Base-by-base conservation (phyloP, 2,797 vertebrate species). In the Enteromius anoplus region DNA sequence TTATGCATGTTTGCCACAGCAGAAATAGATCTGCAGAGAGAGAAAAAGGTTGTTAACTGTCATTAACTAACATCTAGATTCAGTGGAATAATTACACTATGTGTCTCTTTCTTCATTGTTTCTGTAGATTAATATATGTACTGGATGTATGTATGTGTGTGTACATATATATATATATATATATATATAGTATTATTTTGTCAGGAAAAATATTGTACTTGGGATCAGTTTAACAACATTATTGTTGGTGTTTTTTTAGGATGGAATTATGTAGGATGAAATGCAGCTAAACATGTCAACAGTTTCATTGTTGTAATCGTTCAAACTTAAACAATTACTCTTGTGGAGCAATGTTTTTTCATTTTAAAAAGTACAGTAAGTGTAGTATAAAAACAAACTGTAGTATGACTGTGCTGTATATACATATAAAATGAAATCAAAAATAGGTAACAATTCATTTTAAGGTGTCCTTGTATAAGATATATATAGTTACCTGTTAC, bases 1-100 rank as follows among this genome's bases (percentile, higher is more conserved):
- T 37, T 62, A 80, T 76, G 58, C 62, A 78, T 55, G 51, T 84
- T 89, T 29, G 51, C 58, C 37, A 82, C 34, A 72, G 64, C 0
- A 0, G 26, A 83, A 87, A 86, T 75, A 62, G 58, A 60, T 65
- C 73, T 32, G 75, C 21, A 21, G 51, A 66, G 5, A 62, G 66
- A 45, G 21, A 40, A 51, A 23, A 26, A 47, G 15, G n/a, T 45
- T 3, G 8, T 71, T 70, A 55, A 58, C n/a, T 58, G n/a, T 51
- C 5, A 49, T 49, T 65, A n/a, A 49, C 5, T 45, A 45, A 45
- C 26, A 49, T 49, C 26, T 49, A 5, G 17, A 66, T 78, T 49
- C 8, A 32, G 4, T 32, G 42, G 5, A 42, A 60, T 75, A 75
- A 58, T 32, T 64, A 8, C 40, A 17, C 4, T 19, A 64, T 32